A percentile compares a stretch with the other conserved stretches of the same genome.
Conservation (phyloP, 2,113 vertebrate species). For the Dicerorhinus sumatrensis region DNA sequence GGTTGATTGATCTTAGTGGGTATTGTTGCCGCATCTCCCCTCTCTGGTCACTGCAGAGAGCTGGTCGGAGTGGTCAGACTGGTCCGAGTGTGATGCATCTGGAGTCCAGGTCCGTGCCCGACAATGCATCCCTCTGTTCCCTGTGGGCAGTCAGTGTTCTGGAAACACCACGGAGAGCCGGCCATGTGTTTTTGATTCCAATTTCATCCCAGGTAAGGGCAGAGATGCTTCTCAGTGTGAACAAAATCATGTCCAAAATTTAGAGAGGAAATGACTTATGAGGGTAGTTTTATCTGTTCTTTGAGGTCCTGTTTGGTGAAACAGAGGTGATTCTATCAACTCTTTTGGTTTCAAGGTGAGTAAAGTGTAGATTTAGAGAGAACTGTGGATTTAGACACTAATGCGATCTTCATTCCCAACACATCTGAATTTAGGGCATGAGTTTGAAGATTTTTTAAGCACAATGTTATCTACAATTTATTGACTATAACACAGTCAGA, state of each 20-base stretch:
- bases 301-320: neutral
- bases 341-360: neutral
- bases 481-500: neutral
- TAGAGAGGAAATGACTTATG: neutral
- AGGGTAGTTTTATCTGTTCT: neutral
- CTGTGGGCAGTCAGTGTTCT: slow-evolving; percentile 94
- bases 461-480: neutral
- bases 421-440: neutral
- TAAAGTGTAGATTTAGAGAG: neutral
- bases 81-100: slow-evolving; percentile 93
- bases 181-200: slow-evolving; percentile 92
- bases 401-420: too few relatives aligned
- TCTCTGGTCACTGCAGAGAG: slow-evolving; percentile 89
- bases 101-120: slow-evolving; percentile 91
- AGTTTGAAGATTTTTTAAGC: neutral
- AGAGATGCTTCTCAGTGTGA: neutral
- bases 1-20: neutral
- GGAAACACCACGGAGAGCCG: slow-evolving; percentile 94
- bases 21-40: rapidly evolving
- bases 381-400: neutral
- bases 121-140: slow-evolving; percentile 94
- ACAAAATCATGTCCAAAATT: neutral
- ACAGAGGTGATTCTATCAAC: neutral
- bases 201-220: slow-evolving; percentile 95
- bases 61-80: slow-evolving; percentile 97